Base-by-base conservation (phyloP, 1,140 invertebrate genomes). In the Mercenaria mercenaria region DNA sequence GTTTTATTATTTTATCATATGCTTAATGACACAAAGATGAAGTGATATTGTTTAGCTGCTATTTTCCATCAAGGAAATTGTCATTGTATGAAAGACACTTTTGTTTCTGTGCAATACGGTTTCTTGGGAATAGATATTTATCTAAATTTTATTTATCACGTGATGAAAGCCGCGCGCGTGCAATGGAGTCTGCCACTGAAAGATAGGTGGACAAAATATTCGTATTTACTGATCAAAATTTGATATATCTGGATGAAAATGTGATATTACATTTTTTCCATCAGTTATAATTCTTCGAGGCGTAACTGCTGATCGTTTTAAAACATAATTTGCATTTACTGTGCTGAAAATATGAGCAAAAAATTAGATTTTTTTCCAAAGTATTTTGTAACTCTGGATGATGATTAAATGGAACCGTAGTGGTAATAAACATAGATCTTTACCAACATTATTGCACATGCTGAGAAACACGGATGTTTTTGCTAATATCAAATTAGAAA, bases 1-100 rank as follows among this genome's bases (percentile, higher is more conserved):
- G 72, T 29, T 79, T 79, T 79, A 79, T 79, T 79, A 79, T 79
- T 79, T 79, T 79, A 56, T 79, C 76, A 56, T n/a, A 39, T 79
- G 32, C 29, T 56, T 52, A 79, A 79, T 79, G 76, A 79, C 76
- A 79, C 29, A 59, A 15, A 79, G 76, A 79, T 79, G n/a, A 11
- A 34, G 32, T 1, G 76, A 79, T 79, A 79, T 79, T 79, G 76
- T 79, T 79, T 79, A 37, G 76, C 37, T 79, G 47, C 76, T 79
- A 79, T 56, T 52, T 79, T 79, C 76, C 76, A 52, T 52, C 76
- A 52, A 37, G 76, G 13, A 56, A 56, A 79, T 79, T 79, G 76
- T 34, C 76, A 79, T 56, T 79, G 56, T 79, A 79, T 79, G 76
- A 79, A 79, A 79, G 76, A 37, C 32, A 79, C 76, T 79, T 79